Evolutionary conservation across 2,888 invertebrate species (phyloP), one percentile per base, ranked within the genome.

Genomic region (Hypsopygia costalis): DNA sequence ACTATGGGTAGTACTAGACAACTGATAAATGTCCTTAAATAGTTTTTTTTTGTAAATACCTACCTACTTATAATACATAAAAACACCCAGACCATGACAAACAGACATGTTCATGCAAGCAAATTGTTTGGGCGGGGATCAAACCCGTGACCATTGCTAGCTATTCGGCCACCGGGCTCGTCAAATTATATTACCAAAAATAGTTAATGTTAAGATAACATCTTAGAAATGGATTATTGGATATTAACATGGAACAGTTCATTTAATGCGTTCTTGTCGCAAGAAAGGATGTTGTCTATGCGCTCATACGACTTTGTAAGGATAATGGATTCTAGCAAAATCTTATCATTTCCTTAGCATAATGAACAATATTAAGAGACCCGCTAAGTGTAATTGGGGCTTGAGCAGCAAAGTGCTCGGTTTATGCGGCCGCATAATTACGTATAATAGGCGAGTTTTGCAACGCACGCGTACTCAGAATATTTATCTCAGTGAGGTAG

Each of bases 361-460:
- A 81, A 86, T 85, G 78, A 81, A 83, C 74, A 79, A 83, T 81
- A 83, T 82, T 83, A 81, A 82, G 77, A 77, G 72, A 61, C 57
- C 71, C 68, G 72, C 74, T 77, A 78, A 78, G 75, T 76, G 69
- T 81, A 81, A 83, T 82, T 81, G 80, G 75, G 69, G 69, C 68
- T 69, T 65, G 74, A 68, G 69, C 73, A 77, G 77, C 75, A 67
- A 78, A 81, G 72, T 78, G 77, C 70, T 75, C 75, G 67, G 75
- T 75, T 80, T 81, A 85, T 75, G 80, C 75, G 74, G 77, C 77
- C 76, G 67, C 75, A 78, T 87, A 85, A 87, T 87, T 83, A 73
- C 69, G 57, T 70, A 72, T 83, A 85, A 83, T 83, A 81, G 81
- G 75, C 63, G 72, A 75, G 76, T 81, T 81, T 81, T 78, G 82